Evolutionary conservation across 2,888 invertebrate species (phyloP).

Genomic region (Sthenelais limicola): DNA sequence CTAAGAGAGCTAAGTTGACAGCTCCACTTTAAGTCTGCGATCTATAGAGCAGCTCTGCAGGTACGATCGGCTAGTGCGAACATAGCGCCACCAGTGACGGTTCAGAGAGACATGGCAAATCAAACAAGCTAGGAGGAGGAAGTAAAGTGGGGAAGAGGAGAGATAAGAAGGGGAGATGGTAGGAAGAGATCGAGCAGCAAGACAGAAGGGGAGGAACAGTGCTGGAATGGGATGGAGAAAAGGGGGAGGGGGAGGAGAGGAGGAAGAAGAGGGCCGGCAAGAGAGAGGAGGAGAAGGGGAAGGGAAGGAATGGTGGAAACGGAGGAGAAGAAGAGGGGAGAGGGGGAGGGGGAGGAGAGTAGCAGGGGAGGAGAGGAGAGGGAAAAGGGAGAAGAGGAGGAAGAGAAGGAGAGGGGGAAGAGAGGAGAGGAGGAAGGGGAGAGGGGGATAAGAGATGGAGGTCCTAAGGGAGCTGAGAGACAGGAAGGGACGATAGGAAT

Average conservation of each 20-base stretch:
- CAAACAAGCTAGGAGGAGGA: too few species aligned
- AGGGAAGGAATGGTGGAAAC: not conserved
- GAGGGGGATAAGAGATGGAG: not conserved
- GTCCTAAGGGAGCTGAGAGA: too few species aligned
- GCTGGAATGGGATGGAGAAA: not conserved
- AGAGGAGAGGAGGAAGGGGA: not conserved
- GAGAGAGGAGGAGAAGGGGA: not conserved
- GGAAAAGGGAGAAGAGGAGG: slow-evolving; percentile 5
- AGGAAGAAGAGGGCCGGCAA: not conserved
- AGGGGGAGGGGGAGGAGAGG: not conserved
- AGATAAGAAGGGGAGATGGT: not conserved
- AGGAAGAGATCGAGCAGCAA: too few species aligned
- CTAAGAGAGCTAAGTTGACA: too few species aligned
- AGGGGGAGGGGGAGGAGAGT: not conserved
- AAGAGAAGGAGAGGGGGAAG: not conserved
- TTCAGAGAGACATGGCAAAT: too few species aligned
- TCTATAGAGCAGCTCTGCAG: too few species aligned
- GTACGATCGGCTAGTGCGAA: too few species aligned
- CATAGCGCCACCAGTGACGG: not conserved
- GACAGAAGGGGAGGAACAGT: too few species aligned
- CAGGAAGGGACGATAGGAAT: too few species aligned
- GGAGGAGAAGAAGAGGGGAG: not conserved
- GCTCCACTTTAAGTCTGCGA: too few species aligned
- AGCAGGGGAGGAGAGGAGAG: not conserved
- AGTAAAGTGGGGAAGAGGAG: not conserved